Evolutionary conservation across 2,797 vertebrate species (phyloP).

Genomic region (Tokudaia muenninki): DNA sequence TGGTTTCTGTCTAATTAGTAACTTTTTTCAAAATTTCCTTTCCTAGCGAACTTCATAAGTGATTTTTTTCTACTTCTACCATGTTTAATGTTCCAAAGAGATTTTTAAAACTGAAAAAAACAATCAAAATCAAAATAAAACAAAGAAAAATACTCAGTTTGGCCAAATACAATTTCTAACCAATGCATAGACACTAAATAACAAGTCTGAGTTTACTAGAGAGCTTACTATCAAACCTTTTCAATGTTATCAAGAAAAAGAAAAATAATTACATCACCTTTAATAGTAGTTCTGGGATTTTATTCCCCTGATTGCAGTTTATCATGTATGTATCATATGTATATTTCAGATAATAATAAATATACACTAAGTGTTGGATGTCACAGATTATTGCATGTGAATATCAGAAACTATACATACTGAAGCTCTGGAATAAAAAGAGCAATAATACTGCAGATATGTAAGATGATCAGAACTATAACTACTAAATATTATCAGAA

Average conservation of each 20-base stretch:
- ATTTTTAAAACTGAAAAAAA: too few relatives aligned
- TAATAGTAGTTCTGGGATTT: not conserved
- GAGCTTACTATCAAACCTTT: not conserved
- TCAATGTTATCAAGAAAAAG: not conserved
- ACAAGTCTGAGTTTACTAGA: not conserved
- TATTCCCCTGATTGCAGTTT: not conserved
- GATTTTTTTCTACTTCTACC: too few relatives aligned
- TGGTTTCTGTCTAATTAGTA: too few relatives aligned
- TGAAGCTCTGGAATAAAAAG: not conserved
- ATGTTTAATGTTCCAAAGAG: too few relatives aligned
- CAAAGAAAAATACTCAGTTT: not conserved
- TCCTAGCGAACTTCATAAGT: too few relatives aligned
- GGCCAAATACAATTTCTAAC: not conserved
- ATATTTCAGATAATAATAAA: not conserved
- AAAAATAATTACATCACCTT: not conserved
- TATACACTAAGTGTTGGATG: not conserved
- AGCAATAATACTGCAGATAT: not conserved
- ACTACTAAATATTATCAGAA: not conserved
- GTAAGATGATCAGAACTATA: not conserved
- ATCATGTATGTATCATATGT: not conserved
- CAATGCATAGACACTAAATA: not conserved
- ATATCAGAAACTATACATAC: not conserved
- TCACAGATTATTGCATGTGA: not conserved
- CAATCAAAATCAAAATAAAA: too few relatives aligned
- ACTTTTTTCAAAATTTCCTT: too few relatives aligned